These are phyloP conservation scores for Drosophila simulans DNA, from an alignment of 1,140 invertebrate species.

Conservation along the genomic window DNA sequence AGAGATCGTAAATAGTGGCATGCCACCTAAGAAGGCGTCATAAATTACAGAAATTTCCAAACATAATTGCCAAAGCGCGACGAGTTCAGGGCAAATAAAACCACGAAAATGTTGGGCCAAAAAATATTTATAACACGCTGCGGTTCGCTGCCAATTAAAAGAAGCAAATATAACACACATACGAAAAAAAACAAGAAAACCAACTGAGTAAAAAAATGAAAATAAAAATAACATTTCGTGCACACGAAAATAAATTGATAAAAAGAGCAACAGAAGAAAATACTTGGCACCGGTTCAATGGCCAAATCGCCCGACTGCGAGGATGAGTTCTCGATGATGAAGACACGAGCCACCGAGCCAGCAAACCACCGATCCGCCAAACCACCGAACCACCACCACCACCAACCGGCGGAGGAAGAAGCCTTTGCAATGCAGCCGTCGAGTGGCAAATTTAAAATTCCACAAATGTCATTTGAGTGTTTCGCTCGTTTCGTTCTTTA, in stretches of 20 bases:
- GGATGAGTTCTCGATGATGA: slow-evolving; percentile 36
- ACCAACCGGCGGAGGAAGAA: slow-evolving; percentile 37
- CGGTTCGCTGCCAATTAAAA: slow-evolving; percentile 60
- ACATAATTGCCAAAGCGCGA: slow-evolving; percentile 58
- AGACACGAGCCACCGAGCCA: slow-evolving; percentile 36
- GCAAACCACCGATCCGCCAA: neutral
- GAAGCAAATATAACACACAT: slow-evolving; percentile 20
- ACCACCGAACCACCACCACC: slow-evolving; percentile 15
- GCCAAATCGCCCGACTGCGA: slow-evolving; percentile 45
- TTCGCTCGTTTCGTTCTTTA: slow-evolving; percentile 57
- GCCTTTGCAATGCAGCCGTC: slow-evolving; percentile 38
- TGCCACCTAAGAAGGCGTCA: slow-evolving; percentile 44
- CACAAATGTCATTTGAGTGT: slow-evolving; percentile 76
- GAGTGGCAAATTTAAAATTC: slow-evolving; percentile 72
- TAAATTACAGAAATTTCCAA: slow-evolving; percentile 50
- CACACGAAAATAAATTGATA: slow-evolving; percentile 42
- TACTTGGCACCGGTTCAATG: slow-evolving; percentile 76
- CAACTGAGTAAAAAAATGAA: slow-evolving; percentile 22
- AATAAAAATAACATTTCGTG: slow-evolving; percentile 21
- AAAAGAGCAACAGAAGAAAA: slow-evolving; percentile 43
- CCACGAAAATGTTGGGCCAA: slow-evolving; percentile 56
- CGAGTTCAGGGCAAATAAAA: slow-evolving; percentile 39
- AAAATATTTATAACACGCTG: slow-evolving; percentile 64
- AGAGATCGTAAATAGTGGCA: slow-evolving; percentile 40
- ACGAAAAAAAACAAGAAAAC: slow-evolving; percentile 4